phyloP scores from a whole-genome alignment of 2,888 invertebrate genomes.

The Synergus itoensis region DNA sequence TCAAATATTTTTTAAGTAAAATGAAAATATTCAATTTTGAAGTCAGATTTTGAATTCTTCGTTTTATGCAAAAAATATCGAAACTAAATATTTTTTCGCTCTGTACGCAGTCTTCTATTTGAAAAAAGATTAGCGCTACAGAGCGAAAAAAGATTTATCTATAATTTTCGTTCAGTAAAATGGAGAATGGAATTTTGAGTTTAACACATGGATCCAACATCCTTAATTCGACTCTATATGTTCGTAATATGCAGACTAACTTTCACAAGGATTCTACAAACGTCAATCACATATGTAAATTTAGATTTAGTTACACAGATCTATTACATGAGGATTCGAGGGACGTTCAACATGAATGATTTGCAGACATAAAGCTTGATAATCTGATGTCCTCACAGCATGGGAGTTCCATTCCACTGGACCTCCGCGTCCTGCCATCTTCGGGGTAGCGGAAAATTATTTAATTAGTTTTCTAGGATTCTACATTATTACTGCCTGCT shows the following conservation, averaged over 20 bases:
- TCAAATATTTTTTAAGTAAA: no score
- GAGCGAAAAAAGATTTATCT: no score
- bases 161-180: no score
- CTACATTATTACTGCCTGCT: conserved; percentile 40
- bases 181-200: no score
- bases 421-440: conserved; percentile 89
- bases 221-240: neutral
- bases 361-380: conserved; percentile 7
- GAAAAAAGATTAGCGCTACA: no score
- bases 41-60: no score
- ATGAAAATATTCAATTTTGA: no score
- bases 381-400: conserved; percentile 62
- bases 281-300: neutral
- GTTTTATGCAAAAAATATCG: no score
- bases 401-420: conserved; percentile 82
- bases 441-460: conserved; percentile 66
- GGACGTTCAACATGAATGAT: conserved; percentile 10
- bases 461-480: conserved; percentile 45
- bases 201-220: no score
- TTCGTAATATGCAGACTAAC: neutral
- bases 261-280: neutral
- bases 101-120: no score
- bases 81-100: no score
- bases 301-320: conserved; percentile 1
- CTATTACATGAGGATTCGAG: neutral